Base-by-base conservation (phyloP, 35 echinoderm and acorn worm species). In the Ptychodera flava region DNA sequence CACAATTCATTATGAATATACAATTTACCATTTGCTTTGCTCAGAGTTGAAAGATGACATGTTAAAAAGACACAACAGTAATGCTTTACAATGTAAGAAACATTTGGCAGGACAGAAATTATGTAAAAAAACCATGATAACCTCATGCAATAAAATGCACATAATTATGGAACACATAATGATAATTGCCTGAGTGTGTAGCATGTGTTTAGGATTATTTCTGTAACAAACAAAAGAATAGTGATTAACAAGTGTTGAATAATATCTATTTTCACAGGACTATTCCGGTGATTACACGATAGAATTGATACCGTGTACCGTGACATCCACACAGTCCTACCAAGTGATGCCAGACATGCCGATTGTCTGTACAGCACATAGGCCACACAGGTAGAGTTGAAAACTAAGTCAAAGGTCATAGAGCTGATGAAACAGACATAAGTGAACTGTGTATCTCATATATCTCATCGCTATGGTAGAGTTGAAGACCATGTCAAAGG, bases 201-300 rank as follows among this genome's bases (percentile, higher is more conserved):
- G n/a, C n/a, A n/a, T 15, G 75, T 77, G n/a, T 77, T 15, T 15
- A n/a, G 15, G n/a, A 15, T n/a, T 77, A n/a, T 15, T 15, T n/a
- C 75, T 15, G n/a, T 15, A 15, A 77, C 15, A 77, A 15, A 77
- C n/a, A 77, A 77, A 15, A 77, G 75, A 77, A 77, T 77, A n/a
- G n/a, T n/a, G n/a, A n/a, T n/a, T n/a, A n/a, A n/a, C n/a, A n/a
- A n/a, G n/a, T n/a, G n/a, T n/a, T n/a, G n/a, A n/a, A n/a, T n/a
- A n/a, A n/a, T n/a, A n/a, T n/a, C n/a, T n/a, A n/a, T n/a, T 77
- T 85, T 34, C 37, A 14, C 88, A 97, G 93, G 96, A 99, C 90
- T 99, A 94, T 86, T 99, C 96, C 35, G 96, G 96, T 86, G 96
- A 99, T 88, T 99, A 99, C 82, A 90, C 94, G 37, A 94, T 99